Evolutionary conservation across 2,797 vertebrate genomes (phyloP).

Genomic region (Aphelocoma californica): DNA sequence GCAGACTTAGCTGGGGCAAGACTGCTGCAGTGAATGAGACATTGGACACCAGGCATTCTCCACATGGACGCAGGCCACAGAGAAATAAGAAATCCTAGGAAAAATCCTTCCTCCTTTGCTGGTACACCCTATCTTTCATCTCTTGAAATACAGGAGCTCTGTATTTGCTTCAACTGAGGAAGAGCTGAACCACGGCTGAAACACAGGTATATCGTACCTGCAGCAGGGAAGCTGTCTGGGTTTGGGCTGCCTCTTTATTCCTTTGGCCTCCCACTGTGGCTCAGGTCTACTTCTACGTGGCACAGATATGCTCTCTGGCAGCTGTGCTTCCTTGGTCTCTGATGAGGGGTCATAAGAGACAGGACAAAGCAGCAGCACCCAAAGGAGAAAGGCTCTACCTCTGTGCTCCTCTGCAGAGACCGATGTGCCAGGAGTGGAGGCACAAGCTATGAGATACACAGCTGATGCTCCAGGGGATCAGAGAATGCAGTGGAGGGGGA

Average conservation of each 20-base stretch:
- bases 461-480: neutral
- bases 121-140: neutral
- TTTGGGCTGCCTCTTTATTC: neutral
- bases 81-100: neutral
- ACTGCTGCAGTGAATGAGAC: neutral
- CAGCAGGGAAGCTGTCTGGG: neutral
- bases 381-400: neutral
- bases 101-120: neutral
- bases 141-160: neutral
- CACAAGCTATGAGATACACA: neutral
- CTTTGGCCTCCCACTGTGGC: neutral
- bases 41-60: neutral
- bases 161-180: neutral
- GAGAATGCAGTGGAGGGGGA: neutral
- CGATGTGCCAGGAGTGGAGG: accelerated
- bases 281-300: neutral
- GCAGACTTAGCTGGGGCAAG: neutral
- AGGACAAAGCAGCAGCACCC: neutral
- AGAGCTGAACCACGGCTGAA: neutral
- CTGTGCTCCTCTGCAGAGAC: neutral
- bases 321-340: neutral
- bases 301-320: neutral
- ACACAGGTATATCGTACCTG: neutral
- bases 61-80: neutral
- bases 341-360: no score